phyloP scores from a whole-genome alignment of 2,888 invertebrate species.

The Muschampia plurimacula region DNA sequence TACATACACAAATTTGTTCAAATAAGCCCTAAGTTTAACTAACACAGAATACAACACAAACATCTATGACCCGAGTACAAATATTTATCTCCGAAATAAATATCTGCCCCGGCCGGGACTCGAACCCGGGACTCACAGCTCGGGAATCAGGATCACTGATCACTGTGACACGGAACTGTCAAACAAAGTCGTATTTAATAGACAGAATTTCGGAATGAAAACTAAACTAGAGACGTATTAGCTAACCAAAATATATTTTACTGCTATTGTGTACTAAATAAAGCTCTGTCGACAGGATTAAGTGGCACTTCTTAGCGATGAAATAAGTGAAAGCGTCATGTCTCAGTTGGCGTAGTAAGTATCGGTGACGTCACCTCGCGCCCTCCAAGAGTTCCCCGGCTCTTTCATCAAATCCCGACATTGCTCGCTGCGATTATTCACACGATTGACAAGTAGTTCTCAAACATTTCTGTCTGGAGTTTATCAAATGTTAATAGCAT shows the following conservation, averaged over 20 bases:
- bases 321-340: constrained; percentile 6
- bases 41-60: too few species aligned
- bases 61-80: too few species aligned
- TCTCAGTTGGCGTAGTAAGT: constrained; percentile 20
- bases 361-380: constrained; percentile 71
- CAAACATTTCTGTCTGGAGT: constrained; percentile 57
- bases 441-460: constrained; percentile 63
- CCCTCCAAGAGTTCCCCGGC: constrained; percentile 60
- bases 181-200: too few species aligned
- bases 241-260: not conserved
- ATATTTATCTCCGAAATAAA: too few species aligned
- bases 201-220: too few species aligned
- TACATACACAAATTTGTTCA: too few species aligned
- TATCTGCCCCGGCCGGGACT: too few species aligned
- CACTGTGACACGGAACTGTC: too few species aligned
- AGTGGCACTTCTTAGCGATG: not conserved
- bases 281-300: not conserved
- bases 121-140: too few species aligned
- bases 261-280: not conserved
- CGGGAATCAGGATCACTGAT: too few species aligned
- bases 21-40: too few species aligned
- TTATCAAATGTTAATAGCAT: constrained; percentile 6
- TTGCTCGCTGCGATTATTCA: constrained; percentile 76
- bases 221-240: not conserved
- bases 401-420: constrained; percentile 78